Percentiles rank a stretch among this genome's conserved stretches.
These are phyloP conservation scores for Fopius arisanus DNA, from an alignment of 1,140 invertebrate genomes.

Conservation along the genomic window DNA sequence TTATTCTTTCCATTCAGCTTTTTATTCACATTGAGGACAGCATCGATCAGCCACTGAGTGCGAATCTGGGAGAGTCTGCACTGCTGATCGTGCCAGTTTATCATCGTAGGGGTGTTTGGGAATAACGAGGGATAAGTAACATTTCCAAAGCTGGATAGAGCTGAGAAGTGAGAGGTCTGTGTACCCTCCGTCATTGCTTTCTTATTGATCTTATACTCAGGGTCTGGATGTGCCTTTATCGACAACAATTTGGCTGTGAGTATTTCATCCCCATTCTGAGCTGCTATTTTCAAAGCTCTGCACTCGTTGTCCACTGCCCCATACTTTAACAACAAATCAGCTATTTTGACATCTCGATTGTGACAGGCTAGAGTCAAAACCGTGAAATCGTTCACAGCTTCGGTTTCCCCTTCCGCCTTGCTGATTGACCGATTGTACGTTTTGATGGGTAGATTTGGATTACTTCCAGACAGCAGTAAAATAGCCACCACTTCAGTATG, in stretches of 20 bases:
- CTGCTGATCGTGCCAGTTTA: constrained; percentile 92
- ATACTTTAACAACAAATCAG: constrained; percentile 81
- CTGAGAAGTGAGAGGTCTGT: constrained; percentile 66
- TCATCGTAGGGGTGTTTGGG: constrained; percentile 87
- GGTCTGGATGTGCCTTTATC: constrained; percentile 83
- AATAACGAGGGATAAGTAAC: constrained; percentile 83
- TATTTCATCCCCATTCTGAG: constrained; percentile 74
- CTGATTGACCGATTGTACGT: constrained; percentile 43
- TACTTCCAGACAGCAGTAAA: constrained; percentile 78
- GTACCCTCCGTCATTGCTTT: constrained; percentile 79
- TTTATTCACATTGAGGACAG: constrained; percentile 84
- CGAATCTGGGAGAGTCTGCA: constrained; percentile 74
- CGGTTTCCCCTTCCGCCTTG: constrained; percentile 51
- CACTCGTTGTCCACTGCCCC: constrained; percentile 91
- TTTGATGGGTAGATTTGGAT: constrained; percentile 73
- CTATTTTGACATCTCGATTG: constrained; percentile 66
- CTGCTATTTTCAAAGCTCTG: constrained; percentile 78
- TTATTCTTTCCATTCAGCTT: constrained; percentile 79
- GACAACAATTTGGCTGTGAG: constrained; percentile 79
- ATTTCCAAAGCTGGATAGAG: constrained; percentile 69
- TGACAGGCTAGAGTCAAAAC: constrained; percentile 64
- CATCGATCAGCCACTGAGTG: constrained; percentile 84
- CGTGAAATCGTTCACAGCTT: constrained; percentile 44
- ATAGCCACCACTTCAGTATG: constrained; percentile 78
- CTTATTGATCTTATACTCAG: constrained; percentile 88